Evolutionary conservation across 2,113 vertebrate species (phyloP).

Genomic region (Cairina moschata): DNA sequence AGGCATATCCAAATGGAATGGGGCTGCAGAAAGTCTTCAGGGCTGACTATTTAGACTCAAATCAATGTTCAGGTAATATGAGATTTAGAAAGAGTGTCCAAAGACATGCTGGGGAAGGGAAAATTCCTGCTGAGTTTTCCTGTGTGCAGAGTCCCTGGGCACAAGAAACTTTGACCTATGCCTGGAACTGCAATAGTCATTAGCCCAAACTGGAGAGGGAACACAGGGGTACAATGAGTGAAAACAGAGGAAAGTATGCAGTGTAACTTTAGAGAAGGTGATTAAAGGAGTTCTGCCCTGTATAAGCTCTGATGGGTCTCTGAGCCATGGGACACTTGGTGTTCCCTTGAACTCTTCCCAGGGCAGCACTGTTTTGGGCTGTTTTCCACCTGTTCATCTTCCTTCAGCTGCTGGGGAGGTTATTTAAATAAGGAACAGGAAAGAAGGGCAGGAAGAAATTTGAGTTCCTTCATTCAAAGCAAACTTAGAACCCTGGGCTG

Average conservation of each 20-base stretch:
- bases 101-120: background rate
- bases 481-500: background rate
- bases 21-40: background rate
- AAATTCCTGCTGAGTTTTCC: background rate
- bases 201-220: background rate
- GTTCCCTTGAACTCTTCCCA: accelerated
- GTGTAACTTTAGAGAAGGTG: background rate
- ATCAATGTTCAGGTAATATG: background rate
- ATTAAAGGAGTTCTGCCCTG: background rate
- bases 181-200: background rate
- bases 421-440: background rate
- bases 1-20: background rate
- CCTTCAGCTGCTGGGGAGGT: background rate
- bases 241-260: background rate
- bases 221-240: background rate
- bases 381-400: background rate
- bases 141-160: background rate
- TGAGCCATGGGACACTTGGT: accelerated
- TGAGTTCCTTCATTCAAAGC: background rate
- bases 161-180: background rate
- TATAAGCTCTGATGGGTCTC: background rate
- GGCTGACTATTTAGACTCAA: background rate
- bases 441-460: background rate
- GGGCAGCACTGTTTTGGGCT: background rate
- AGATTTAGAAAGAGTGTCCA: background rate